Evolutionary conservation across 2,888 invertebrate genomes (phyloP), one percentile per base, ranked within the genome.

Genomic region (Pachycephus smyrnensis): DNA sequence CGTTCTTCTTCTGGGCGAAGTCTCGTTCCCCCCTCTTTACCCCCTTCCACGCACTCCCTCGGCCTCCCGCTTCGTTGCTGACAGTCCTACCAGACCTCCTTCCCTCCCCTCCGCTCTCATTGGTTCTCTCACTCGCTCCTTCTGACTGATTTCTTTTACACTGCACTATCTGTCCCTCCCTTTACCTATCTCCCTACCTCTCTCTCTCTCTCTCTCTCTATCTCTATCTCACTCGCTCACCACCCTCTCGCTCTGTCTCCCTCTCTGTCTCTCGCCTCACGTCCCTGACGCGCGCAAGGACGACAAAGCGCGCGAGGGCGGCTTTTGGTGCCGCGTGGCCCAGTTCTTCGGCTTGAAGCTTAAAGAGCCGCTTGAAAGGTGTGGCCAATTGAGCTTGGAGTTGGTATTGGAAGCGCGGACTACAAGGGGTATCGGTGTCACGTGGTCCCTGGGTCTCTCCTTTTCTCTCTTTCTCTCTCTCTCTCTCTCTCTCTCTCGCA

Each of bases 391-490:
- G 71, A 71, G 32, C 33, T 32, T 33, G 31, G 32, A 33, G 71
- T 71, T 33, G 71, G n/a, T 71, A 71, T 71, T 31, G 71, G 12
- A 33, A 71, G 32, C 32, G 69, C 30, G 32, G 71, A 31, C 31
- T 71, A 12, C 23, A 31, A 15, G 12, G 23, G 30, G 30, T 12
- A 11, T 69, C 31, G 71, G 71, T 55, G 55, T 55, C 71, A 71
- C 71, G 71, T 31, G 71, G 31, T 32, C 1, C 32, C 55, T 23
- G 9, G 23, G 9, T 55, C 15, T 31, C 31, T 71, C 31, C 12
- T 71, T 71, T 11, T 71, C 32, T 71, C 80, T 76, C 75, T 55
- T 79, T 78, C 80, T 75, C 80, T 77, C 80, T 81, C 82, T 55
- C 76, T 75, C 80, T 73, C 68, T n/a, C 37, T 40, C 37, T 37